Evolutionary conservation across 2,888 invertebrate species (phyloP).

Genomic region (Neoascia interrupta): DNA sequence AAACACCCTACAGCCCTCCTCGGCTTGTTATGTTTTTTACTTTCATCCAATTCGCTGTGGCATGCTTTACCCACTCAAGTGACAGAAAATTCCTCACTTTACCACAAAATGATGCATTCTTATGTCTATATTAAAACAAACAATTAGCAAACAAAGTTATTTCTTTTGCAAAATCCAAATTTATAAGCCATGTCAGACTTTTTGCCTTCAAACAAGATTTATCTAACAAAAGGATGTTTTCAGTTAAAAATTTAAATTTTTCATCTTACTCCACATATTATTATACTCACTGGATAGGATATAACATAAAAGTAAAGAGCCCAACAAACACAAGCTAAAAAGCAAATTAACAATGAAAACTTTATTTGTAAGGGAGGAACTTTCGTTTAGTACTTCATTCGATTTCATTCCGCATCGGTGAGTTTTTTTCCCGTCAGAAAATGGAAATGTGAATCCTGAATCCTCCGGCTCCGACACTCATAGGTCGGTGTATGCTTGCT

Average conservation of each 20-base stretch:
- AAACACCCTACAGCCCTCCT: no score
- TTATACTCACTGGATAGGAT: no score
- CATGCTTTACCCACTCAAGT: no score
- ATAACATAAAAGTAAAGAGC: constrained; percentile 47
- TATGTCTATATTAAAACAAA: background rate
- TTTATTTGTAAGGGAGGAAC: constrained; percentile 48
- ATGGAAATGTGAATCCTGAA: constrained; percentile 55
- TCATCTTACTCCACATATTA: constrained; percentile 26
- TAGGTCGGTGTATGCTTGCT: no score
- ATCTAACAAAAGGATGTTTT: constrained; percentile 7
- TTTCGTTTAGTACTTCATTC: constrained; percentile 55
- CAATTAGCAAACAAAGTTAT: background rate
- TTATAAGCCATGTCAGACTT: background rate
- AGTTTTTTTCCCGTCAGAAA: constrained; percentile 39
- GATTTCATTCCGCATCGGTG: constrained; percentile 45
- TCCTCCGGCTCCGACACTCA: constrained; percentile 30
- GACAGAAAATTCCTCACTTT: no score
- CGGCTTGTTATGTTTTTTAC: no score
- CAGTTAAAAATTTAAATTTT: constrained; percentile 16
- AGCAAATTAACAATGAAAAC: constrained; percentile 59
- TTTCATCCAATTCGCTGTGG: no score
- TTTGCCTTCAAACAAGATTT: background rate
- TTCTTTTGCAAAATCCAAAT: background rate
- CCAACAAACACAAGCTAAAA: constrained; percentile 57
- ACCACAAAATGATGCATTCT: background rate